Conservation (phyloP, 2,888 invertebrate genomes). For the Parnassius glacialis region DNA sequence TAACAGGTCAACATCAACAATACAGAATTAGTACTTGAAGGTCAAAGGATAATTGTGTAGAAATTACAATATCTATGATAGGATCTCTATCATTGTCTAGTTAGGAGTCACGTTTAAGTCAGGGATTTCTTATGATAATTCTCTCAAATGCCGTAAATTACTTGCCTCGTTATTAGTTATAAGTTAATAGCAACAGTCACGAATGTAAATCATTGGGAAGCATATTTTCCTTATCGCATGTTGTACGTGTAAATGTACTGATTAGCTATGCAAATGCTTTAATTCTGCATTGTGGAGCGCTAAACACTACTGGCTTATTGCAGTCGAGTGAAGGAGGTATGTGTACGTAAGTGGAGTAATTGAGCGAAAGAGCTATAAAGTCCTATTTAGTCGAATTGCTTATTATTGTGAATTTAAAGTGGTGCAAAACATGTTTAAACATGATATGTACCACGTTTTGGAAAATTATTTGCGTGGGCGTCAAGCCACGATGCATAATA, state of each 20-base stretch:
- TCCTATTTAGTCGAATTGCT: too few species aligned
- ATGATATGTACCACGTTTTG: too few species aligned
- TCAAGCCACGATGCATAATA: too few species aligned
- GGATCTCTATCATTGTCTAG: constrained; percentile 9
- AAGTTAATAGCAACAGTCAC: constrained; percentile 44
- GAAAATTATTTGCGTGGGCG: too few species aligned
- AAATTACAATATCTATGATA: background rate
- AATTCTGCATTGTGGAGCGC: constrained; percentile 49
- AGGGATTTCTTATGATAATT: constrained; percentile 23
- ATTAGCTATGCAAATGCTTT: constrained; percentile 65
- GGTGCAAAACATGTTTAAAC: too few species aligned
- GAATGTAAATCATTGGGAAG: constrained; percentile 58
- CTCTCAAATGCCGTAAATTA: constrained; percentile 41
- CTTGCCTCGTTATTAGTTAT: constrained; percentile 49
- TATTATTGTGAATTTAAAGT: too few species aligned
- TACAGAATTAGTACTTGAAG: too few species aligned
- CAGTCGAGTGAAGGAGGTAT: background rate
- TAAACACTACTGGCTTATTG: constrained; percentile 42
- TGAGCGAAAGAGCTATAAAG: constrained; percentile 8
- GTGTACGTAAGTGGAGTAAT: constrained; percentile 11
- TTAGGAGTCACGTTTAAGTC: constrained; percentile 4
- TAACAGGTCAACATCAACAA: too few species aligned
- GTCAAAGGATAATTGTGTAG: too few species aligned
- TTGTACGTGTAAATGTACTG: constrained; percentile 52
- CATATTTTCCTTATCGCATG: constrained; percentile 54